Conservation (phyloP, 2,888 invertebrate genomes). For the Brenthis daphne region DNA sequence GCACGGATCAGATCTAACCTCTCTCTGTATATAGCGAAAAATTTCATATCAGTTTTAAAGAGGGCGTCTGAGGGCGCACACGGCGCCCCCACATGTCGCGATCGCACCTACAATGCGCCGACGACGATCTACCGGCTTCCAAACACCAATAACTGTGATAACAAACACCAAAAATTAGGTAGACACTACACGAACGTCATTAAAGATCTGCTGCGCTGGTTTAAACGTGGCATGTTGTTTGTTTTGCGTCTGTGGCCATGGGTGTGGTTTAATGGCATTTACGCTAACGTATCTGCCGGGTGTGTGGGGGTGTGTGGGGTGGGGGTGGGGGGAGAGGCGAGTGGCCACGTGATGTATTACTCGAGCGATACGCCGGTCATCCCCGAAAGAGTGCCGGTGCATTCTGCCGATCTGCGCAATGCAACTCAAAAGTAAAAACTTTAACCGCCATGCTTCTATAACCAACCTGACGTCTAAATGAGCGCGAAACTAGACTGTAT, state of each 20-base stretch:
- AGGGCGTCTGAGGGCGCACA: slow-evolving; percentile 66
- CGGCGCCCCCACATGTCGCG: slow-evolving; percentile 59
- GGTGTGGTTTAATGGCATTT: slow-evolving; percentile 61
- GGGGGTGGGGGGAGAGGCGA: too few relatives aligned
- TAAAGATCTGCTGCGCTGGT: slow-evolving; percentile 19
- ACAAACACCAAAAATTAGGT: slow-evolving; percentile 56
- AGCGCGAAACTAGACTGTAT: slow-evolving; percentile 40
- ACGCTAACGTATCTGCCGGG: slow-evolving; percentile 45
- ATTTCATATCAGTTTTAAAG: slow-evolving; percentile 62
- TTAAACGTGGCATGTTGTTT: slow-evolving; percentile 38
- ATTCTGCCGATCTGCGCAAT: slow-evolving; percentile 55
- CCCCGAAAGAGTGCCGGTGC: slow-evolving; percentile 45
- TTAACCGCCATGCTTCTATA: slow-evolving; percentile 40
- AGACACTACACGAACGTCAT: slow-evolving; percentile 19
- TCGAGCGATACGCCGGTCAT: slow-evolving; percentile 44
- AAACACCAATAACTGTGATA: slow-evolving; percentile 56
- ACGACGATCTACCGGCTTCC: slow-evolving; percentile 42
- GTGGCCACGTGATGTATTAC: slow-evolving; percentile 55
- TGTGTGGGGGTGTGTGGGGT: too few relatives aligned
- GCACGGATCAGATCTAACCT: slow-evolving; percentile 59
- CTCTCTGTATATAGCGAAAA: slow-evolving; percentile 55
- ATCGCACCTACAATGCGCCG: slow-evolving; percentile 45
- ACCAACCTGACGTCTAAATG: slow-evolving; percentile 35
- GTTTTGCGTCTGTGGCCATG: slow-evolving; percentile 45
- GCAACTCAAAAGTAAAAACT: slow-evolving; percentile 45